Conservation (phyloP, 2,113 vertebrate genomes). For the Periophthalmus modestus region DNA sequence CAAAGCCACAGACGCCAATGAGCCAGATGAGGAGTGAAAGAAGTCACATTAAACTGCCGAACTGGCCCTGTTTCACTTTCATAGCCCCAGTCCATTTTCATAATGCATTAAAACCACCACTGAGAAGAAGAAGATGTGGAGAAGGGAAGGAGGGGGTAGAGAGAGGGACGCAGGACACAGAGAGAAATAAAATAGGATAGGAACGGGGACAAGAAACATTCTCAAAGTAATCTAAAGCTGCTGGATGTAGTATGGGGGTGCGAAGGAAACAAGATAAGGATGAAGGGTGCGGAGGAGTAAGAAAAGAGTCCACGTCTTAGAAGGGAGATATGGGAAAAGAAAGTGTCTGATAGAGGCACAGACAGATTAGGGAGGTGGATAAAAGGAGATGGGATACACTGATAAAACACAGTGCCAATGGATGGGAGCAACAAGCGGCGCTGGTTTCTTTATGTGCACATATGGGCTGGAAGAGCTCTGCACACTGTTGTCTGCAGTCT, state of each 20-base stretch:
- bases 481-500: constrained; percentile 19
- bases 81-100: constrained; percentile 76
- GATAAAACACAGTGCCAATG: constrained; percentile 61
- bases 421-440: constrained; percentile 59
- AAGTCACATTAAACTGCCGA: constrained; percentile 72
- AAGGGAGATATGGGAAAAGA: constrained; percentile 65
- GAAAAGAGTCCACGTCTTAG: constrained; percentile 53
- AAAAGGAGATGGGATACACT: constrained; percentile 61
- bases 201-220: constrained; percentile 45
- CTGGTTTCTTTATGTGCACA: constrained; percentile 26
- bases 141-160: constrained; percentile 31
- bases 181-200: constrained; percentile 36
- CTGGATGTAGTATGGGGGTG: constrained; percentile 53
- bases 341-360: constrained; percentile 62
- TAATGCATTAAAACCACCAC: constrained; percentile 75
- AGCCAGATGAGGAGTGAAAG: constrained; percentile 73
- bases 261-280: constrained; percentile 62
- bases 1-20: constrained; percentile 46
- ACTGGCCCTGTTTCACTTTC: constrained; percentile 70
- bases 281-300: constrained; percentile 54
- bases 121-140: constrained; percentile 60
- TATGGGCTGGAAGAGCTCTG: constrained; percentile 18
- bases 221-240: constrained; percentile 65
- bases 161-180: constrained; percentile 20
- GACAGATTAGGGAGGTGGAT: constrained; percentile 68